Evolutionary conservation across 2,888 invertebrate species (phyloP), one percentile per base, ranked within the genome.

Genomic region (Apantesis nais): DNA sequence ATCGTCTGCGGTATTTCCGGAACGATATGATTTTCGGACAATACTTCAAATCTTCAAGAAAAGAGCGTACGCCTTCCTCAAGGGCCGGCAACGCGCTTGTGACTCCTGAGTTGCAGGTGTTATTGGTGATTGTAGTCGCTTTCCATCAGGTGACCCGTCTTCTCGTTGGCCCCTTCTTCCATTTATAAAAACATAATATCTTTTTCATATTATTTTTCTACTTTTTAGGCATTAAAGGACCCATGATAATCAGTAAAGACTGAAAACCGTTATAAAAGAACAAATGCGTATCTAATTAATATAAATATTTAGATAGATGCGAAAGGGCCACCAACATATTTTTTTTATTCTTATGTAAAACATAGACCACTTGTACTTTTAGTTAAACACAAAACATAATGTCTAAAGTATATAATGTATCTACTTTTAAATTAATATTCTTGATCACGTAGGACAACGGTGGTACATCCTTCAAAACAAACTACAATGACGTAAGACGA

Each of bases 401-500:
- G 29, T 58, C 29, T 29, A 2, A 58, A 16, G 25, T 58, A 29
- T 7, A 5, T 29, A 16, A 31, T 16, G 12, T 55, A 67, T 14
- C n/a, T 70, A 66, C 55, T 29, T 52, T 34, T 52, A 41, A 44
- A 62, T 68, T 61, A 73, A 52, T 73, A 73, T 67, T 67, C 64
- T 64, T n/a, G 60, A 52, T 61, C 65, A 73, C 69, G 34, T 52
- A 52, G 34, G 58, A 41, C 44, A 71, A 37, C 19, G 29, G 48
- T 62, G 44, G 39, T 60, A 68, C 67, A 69, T 69, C 68, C 68
- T 72, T 68, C 60, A 52, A 67, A 72, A 60, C 44, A 37, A 48
- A 52, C 60, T 68, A 62, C 19, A 69, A 74, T 80, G 80, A 80
- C 78, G 80, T 80, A 76, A 81, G 68, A 69, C 68, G 31, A 58